Conservation (phyloP, 2,113 vertebrate species). For the Synchiropus splendidus region DNA sequence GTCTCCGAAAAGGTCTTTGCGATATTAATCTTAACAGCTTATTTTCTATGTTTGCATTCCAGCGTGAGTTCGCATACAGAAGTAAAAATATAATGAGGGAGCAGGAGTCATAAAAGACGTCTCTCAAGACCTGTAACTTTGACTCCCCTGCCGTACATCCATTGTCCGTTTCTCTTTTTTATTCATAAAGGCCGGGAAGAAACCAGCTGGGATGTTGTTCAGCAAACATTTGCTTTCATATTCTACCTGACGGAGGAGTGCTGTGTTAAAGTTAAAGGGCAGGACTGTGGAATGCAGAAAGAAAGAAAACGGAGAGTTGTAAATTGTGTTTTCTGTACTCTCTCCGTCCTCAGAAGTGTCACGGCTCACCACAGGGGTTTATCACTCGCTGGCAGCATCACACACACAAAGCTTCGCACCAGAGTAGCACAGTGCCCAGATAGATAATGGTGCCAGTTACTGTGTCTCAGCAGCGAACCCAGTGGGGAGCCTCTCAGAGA, state of each 20-base stretch:
- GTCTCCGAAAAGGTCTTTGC: neutral
- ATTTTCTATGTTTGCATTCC: too few relatives aligned
- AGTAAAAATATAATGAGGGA: constrained; percentile 24
- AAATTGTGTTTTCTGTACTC: constrained; percentile 6
- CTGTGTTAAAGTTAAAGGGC: constrained; percentile 17
- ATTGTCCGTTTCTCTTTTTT: constrained; percentile 28
- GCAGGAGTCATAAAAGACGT: constrained; percentile 9
- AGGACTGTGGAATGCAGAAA: constrained; percentile 15
- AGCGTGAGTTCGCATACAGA: constrained; percentile 2
- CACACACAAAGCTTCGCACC: constrained; percentile 36
- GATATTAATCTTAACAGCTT: neutral
- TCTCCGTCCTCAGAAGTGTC: constrained; percentile 26
- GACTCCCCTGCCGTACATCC: constrained; percentile 19
- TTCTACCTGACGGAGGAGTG: constrained; percentile 23
- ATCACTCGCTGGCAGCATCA: constrained; percentile 53
- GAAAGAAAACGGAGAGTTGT: constrained; percentile 25
- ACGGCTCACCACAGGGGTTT: constrained; percentile 53
- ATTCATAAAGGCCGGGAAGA: constrained; percentile 12
- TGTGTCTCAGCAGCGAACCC: constrained; percentile 44
- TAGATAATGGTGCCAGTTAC: constrained; percentile 48
- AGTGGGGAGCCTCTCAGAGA: constrained; percentile 32
- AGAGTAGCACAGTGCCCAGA: constrained; percentile 32
- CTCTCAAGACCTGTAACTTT: constrained; percentile 5
- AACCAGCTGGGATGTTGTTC: constrained; percentile 10
- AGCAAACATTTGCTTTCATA: constrained; percentile 18